Evolutionary conservation across 2,888 invertebrate species (phyloP).

Genomic region (Apomyelois bistriatella): DNA sequence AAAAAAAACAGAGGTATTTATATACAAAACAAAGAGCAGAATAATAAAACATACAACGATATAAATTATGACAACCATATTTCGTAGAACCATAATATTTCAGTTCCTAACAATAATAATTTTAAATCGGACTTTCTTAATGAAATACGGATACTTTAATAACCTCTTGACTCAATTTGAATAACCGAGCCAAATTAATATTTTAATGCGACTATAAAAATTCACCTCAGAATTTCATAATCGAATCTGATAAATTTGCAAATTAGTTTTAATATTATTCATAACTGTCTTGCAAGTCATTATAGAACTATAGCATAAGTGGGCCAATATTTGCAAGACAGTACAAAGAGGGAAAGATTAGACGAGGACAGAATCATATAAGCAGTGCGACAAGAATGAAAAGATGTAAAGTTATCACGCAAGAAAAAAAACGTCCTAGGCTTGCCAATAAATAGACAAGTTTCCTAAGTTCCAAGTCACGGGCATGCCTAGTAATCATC

Average conservation of each 20-base stretch:
- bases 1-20: too few relatives aligned
- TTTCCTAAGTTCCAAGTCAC: too few relatives aligned
- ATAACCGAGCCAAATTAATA: slow-evolving; percentile 9
- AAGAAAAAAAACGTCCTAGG: too few relatives aligned
- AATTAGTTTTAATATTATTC: slow-evolving; percentile 6
- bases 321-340: slow-evolving; percentile 6
- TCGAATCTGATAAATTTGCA: not conserved
- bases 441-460: too few relatives aligned
- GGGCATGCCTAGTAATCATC: too few relatives aligned
- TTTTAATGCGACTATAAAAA: slow-evolving; percentile 9
- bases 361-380: not conserved
- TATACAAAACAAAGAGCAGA: too few relatives aligned
- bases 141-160: slow-evolving; percentile 7
- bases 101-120: not conserved
- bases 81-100: not conserved
- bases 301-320: not conserved
- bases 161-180: slow-evolving; percentile 6
- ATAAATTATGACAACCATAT: not conserved
- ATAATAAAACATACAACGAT: not conserved
- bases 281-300: not conserved
- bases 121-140: slow-evolving; percentile 3
- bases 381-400: too few relatives aligned
- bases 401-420: too few relatives aligned
- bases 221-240: slow-evolving; percentile 8
- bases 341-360: not conserved